Base-by-base conservation (phyloP, 2,888 invertebrate species). In the Euplexia lucipara region DNA sequence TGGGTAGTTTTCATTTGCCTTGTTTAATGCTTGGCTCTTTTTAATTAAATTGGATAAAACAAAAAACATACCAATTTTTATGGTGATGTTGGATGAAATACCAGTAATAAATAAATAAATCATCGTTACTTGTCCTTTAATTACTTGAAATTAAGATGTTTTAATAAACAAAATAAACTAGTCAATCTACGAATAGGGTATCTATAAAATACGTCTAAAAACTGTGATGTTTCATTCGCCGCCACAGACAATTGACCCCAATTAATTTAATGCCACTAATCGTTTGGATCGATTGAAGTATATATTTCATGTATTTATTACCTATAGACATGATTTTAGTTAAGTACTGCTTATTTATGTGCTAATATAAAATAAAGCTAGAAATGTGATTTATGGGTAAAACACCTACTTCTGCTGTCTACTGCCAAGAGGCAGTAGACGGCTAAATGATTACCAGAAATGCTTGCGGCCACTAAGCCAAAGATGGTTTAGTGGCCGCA, bases 181-280 rank as follows among this genome's bases (percentile, higher is more conserved):
- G 5, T 3, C 2, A 16, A 39, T 42, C 16, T 8, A 26, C 6
- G 10, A 1, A 18, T 0, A 30, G 14, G 9, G 18, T 48, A 26
- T 32, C 37, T 47, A 37, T 49, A 53, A 39, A 53, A 20, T 18
- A 34, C 0, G 2, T 14, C 26, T 16, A 20, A 20, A 44, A 30
- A 44, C 44, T 9, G 22, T 37, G n/a, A 26, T 39, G 42, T 35
- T 35, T 47, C 56, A 45, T 37, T 44, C 39, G 22, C 20, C 44
- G 22, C 57, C 60, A 14, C 34, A 35, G 41, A 49, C 70, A 76
- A 80, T 76, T 80, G 79, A 69, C 81, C 79, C 48, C 69, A 76
- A 79, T 79, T 70, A 69, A 58, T 67, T 71, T 63, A 81, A 76
- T 69, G 35, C 56, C 44, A 32, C 75, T 78, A 79, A 79, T 80